Evolutionary conservation across 1,140 invertebrate genomes (phyloP), one percentile per base, ranked within the genome.

Genomic region (Cyrtorhinus lividipennis): DNA sequence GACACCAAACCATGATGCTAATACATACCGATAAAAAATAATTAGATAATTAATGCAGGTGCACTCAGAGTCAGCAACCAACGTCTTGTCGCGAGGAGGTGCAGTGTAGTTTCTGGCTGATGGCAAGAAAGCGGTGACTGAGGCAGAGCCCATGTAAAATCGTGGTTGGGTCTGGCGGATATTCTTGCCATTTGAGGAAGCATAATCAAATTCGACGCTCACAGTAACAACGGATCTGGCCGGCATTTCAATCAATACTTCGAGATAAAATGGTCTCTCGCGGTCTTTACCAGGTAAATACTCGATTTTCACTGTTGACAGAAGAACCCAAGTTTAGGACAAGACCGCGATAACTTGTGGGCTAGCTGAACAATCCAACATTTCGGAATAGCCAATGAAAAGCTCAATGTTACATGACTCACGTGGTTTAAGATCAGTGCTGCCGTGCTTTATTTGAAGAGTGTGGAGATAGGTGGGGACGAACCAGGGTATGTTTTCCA

Each of bases 81-180:
- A n/a, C 22, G 81, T 82, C 27, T 80, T 83, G 73, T 85, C 81
- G 65, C 84, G 77, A 22, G 87, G 85, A 59, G 89, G 70, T 13
- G 84, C 82, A 1, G 87, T 88, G 69, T 86, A 91, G 76, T 92
- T 89, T 66, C 80, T 80, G 2, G 84, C 86, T 56, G 84, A 78
- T 0, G 90, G 88, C 66, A 95, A 73, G 30, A 83, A 76, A 2
- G 85, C 83, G 59, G 84, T 84, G 20, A 98, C 80, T 26, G 93
- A 78, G 24, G 93, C 86, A 38, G 92, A 85, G 3, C 87, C 88
- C 72, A 95, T 82, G 70, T 95, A 95, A 77, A 95, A 96, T 0
- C 96, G 77, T 98, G 94, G 81, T 98, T 97, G 1, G 95, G 83
- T 99, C 96, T 1, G 96, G 95, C 38, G 95, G 95, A 78, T 98